Conservation (phyloP, 2,888 invertebrate genomes). For the Leptinotarsa juncta region DNA sequence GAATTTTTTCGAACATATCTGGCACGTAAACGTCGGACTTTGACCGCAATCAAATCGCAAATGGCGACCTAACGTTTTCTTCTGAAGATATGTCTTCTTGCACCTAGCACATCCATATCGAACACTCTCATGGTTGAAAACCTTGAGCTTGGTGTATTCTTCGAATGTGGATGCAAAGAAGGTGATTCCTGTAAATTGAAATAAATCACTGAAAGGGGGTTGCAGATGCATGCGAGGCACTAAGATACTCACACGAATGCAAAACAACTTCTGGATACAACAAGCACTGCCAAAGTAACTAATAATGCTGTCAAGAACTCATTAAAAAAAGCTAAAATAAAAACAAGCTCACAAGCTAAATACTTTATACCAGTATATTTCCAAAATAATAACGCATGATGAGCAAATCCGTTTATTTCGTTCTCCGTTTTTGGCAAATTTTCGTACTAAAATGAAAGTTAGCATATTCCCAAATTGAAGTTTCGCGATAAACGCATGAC, state of each 20-base stretch:
- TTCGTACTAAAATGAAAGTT: no score
- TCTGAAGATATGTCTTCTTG: slow-evolving; percentile 62
- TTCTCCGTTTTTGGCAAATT: no score
- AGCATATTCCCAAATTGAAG: no score
- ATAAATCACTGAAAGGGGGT: slow-evolving; percentile 31
- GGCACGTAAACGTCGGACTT: slow-evolving; percentile 60
- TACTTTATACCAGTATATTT: not conserved
- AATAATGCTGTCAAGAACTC: slow-evolving; percentile 26
- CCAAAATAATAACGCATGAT: no score
- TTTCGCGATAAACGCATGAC: no score
- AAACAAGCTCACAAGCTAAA: slow-evolving; percentile 17
- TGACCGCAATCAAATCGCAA: slow-evolving; percentile 67
- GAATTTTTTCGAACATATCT: slow-evolving; percentile 59
- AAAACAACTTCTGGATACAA: slow-evolving; percentile 27
- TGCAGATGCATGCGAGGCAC: slow-evolving; percentile 15
- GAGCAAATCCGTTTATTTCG: no score
- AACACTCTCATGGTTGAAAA: slow-evolving; percentile 56
- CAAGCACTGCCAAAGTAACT: slow-evolving; percentile 32
- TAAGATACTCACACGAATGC: slow-evolving; percentile 49
- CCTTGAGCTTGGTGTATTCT: slow-evolving; percentile 61
- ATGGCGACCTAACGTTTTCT: slow-evolving; percentile 65
- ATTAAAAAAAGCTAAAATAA: slow-evolving; percentile 28
- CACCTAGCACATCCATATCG: slow-evolving; percentile 61
- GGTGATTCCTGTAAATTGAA: slow-evolving; percentile 52
- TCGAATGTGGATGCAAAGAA: slow-evolving; percentile 61